Conservation (phyloP, 1,140 invertebrate species). For the Prorops nasuta region DNA sequence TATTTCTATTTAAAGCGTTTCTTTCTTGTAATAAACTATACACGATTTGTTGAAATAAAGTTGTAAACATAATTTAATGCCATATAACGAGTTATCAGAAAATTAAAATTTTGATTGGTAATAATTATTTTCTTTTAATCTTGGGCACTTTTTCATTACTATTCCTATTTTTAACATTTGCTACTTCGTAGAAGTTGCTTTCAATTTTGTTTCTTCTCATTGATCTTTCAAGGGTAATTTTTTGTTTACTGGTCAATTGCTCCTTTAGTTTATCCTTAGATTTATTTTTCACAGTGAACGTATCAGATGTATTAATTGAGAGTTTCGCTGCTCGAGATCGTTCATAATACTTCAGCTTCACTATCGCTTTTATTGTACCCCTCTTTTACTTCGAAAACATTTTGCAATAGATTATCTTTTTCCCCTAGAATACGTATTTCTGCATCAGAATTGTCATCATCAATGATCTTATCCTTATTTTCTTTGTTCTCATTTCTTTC, state of each 20-base stretch:
- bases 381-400: constrained; percentile 42
- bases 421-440: constrained; percentile 31
- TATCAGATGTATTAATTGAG: constrained; percentile 59
- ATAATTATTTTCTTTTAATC: constrained; percentile 29
- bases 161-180: constrained; percentile 91
- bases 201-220: constrained; percentile 84
- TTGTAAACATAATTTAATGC: too few relatives aligned
- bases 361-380: constrained; percentile 49
- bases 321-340: constrained; percentile 61
- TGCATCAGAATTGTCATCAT: constrained; percentile 27
- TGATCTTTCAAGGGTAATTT: constrained; percentile 71
- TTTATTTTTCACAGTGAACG: constrained; percentile 24
- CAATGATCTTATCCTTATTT: constrained; percentile 2
- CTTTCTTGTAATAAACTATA: too few relatives aligned
- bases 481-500: constrained; percentile 26
- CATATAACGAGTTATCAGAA: too few relatives aligned
- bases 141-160: constrained; percentile 61
- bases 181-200: constrained; percentile 88
- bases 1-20: too few relatives aligned
- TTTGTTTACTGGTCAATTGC: constrained; percentile 72
- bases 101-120: too few relatives aligned
- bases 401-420: constrained; percentile 47
- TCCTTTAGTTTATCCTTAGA: constrained; percentile 51
- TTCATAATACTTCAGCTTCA: constrained; percentile 41
- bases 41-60: too few relatives aligned